phyloP scores from a whole-genome alignment of 2,797 vertebrate species.

The Carcharodon carcharias region DNA sequence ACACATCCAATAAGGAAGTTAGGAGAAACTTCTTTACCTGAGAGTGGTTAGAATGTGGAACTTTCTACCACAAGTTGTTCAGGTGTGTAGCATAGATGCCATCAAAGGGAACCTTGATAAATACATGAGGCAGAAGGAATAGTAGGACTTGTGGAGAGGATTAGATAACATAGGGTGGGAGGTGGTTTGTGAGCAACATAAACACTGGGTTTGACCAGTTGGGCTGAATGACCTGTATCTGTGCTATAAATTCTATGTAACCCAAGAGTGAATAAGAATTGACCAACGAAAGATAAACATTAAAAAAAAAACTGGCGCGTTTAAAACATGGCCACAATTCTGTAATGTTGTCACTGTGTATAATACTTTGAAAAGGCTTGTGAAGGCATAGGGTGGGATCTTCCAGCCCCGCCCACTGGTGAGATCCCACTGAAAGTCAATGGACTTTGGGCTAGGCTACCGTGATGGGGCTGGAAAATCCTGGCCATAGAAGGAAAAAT shows the following conservation, averaged over 20 bases:
- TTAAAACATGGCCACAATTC: background rate
- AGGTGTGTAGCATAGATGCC: background rate
- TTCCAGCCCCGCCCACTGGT: no score
- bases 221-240: background rate
- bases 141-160: background rate
- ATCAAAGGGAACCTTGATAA: background rate
- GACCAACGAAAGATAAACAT: background rate
- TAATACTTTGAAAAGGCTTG: background rate
- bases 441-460: no score
- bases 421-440: no score
- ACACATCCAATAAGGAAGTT: background rate
- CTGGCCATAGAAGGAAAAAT: background rate
- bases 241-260: background rate
- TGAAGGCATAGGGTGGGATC: background rate
- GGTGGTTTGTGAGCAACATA: background rate
- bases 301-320: background rate
- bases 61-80: background rate
- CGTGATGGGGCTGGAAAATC: no score
- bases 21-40: background rate
- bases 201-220: background rate
- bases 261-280: background rate
- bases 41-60: background rate
- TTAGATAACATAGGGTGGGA: background rate
- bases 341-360: background rate
- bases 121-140: background rate